Base-by-base conservation (phyloP, 2,797 vertebrate species). In the Astyanax mexicanus region DNA sequence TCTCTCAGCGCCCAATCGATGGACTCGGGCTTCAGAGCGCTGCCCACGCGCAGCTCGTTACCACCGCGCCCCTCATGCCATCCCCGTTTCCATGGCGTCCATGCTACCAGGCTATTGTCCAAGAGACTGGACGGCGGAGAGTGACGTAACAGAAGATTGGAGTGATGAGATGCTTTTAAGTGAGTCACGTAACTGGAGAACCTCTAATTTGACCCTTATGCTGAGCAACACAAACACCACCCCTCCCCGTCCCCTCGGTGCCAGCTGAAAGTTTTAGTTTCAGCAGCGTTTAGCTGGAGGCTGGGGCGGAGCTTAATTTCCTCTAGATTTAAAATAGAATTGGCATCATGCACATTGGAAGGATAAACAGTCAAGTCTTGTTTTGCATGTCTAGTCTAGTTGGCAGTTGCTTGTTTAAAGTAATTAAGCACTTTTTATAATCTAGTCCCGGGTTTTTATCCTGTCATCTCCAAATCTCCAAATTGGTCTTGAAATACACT, bases 71-170 rank as follows among this genome's bases (percentile, higher is more conserved):
- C 58, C 6, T 25, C 52, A 12, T 58, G 7, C 42, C 35, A 60
- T 35, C 69, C 70, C 45, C 12, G 64, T 75, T 79, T 76, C 60
- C 79, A 76, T 61, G 67, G 54, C 73, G 60, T 66, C 60, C 51
- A 38, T 38, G 67, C 52, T 44, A 58, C 57, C 9, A 35, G 68
- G 54, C 29, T 8, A 67, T 27, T 32, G 12, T 58, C 35, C 72
- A 37, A 23, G 60, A 40, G 60, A 23, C 69, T 68, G 47, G 32
- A 32, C 42, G 13, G 42, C 40, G 57, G 55, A 80, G 37, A 57
- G 52, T 62, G 57, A 58, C 29, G 60, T 74, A 71, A 75, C 62
- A 64, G 42, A 8, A n/a, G 74, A 68, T 77, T 73, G 60, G 52
- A 77, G 51, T 38, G 45, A 70, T 61, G 61, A 57, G 68, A 42